Conservation (phyloP, 2,888 invertebrate genomes). For the Cheilosia pagana region DNA sequence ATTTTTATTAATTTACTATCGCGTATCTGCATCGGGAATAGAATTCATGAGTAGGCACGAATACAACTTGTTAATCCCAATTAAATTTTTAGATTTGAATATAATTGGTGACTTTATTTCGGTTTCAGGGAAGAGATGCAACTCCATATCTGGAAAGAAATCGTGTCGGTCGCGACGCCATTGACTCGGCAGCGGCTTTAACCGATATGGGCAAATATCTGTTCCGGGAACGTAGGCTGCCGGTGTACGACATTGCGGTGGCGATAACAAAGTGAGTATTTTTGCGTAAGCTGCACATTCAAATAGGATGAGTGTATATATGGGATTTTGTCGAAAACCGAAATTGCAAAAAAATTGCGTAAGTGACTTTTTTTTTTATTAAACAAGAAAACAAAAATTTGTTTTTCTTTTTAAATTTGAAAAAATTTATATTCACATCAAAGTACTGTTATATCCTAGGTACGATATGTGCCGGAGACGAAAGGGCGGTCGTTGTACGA, state of each 20-base stretch:
- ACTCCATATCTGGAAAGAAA: conserved; percentile 97
- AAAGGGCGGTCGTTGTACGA: conserved; percentile 98
- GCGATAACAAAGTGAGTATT: conserved; percentile 97
- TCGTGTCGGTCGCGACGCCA: conserved; percentile 96
- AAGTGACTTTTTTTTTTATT: conserved; percentile 15
- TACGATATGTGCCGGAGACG: conserved; percentile 99
- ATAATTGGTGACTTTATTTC: conserved; percentile 61
- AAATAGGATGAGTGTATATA: not conserved
- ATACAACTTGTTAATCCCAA: not conserved
- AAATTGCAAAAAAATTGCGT: conserved; percentile 37
- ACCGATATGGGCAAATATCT: conserved; percentile 99
- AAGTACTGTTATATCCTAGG: conserved; percentile 84
- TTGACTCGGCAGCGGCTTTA: conserved; percentile 96
- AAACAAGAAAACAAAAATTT: not conserved
- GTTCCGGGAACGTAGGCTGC: conserved; percentile 95
- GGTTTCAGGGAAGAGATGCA: conserved; percentile 93
- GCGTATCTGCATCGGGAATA: conserved; percentile 11
- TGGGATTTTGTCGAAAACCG: not conserved
- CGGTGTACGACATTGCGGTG: conserved; percentile 97
- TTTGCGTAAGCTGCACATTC: not conserved
- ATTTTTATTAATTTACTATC: conserved; percentile 56
- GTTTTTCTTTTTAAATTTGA: conserved; percentile 28
- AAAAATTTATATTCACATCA: conserved; percentile 41
- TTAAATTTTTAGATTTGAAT: conserved; percentile 30
- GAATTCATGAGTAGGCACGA: not conserved